Evolutionary conservation across 2,797 vertebrate genomes (phyloP), one percentile per base, ranked within the genome.

Genomic region (Lophotriccus pileatus): DNA sequence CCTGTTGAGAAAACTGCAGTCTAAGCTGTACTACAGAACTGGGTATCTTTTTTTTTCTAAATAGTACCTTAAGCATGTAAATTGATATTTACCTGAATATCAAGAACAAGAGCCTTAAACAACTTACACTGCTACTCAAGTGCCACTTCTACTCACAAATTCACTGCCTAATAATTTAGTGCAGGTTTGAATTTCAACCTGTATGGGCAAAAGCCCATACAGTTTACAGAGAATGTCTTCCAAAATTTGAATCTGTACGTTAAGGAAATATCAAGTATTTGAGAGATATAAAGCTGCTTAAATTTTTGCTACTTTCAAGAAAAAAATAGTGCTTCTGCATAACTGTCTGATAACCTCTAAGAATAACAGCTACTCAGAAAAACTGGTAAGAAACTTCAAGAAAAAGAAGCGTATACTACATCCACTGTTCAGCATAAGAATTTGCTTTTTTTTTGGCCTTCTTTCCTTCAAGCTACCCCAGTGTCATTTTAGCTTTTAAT

Each of bases 401-500:
- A 55, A 85, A 28, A 68, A 6, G n/a, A 50, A 73, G 6, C 15
- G 7, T 23, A 7, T 3, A 1, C 16, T 52, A 8, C 50, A 37
- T 55, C 22, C 12, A 10, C 22, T 50, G 21, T 36, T 76, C 32
- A 46, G 25, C 0, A 0, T 49, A 70, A 56, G 19, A 14, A 39
- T n/a, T 46, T 64, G 39, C 13, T 37, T 41, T 23, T 18, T 1
- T 21, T 3, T 1, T 2, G 3, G 3, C 1, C 1, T 3, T 28
- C 7, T 37, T 73, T 67, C 78, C 63, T 79, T 87, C 73, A 84
- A 66, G 24, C 27, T 34, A 76, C 10, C 4, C 8, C 12, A 44
- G 5, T 46, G 76, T 24, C 2, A 27, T 66, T 79, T 64, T 50
- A 69, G 62, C 24, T 78, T 84, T 81, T 58, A 37, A 21, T 69